phyloP scores from a whole-genome alignment of 2,113 vertebrate genomes.

The Rhodinocichla rosea region DNA sequence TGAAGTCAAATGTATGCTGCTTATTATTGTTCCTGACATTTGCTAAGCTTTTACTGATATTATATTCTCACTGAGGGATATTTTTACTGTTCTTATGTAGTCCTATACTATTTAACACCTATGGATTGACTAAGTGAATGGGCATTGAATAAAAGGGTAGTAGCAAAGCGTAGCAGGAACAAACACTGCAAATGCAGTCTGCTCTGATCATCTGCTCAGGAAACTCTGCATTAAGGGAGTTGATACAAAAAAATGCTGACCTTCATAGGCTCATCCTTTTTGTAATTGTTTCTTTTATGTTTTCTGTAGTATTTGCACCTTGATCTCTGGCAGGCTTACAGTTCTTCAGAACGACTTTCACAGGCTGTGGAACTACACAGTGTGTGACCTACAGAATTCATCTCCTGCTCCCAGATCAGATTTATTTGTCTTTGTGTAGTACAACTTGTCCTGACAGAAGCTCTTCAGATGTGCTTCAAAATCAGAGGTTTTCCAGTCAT shows the following conservation, averaged over 20 bases:
- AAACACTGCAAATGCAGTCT: fast-evolving
- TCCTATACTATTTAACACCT: not conserved
- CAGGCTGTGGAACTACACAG: not conserved
- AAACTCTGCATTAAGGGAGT: not conserved
- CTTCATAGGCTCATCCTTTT: not conserved
- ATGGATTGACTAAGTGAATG: not conserved
- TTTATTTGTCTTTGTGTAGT: not conserved
- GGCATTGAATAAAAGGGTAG: not conserved
- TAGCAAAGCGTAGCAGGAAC: not conserved
- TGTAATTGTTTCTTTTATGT: not conserved
- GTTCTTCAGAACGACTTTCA: not conserved
- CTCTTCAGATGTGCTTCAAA: not conserved
- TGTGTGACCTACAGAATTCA: not conserved
- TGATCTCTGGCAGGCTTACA: not conserved
- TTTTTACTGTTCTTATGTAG: not conserved
- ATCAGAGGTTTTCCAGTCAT: not conserved
- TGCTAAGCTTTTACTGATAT: not conserved
- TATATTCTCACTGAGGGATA: not conserved
- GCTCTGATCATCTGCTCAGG: not conserved
- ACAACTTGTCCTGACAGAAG: not conserved
- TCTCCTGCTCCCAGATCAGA: not conserved
- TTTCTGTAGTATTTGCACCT: not conserved
- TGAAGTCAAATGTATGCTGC: not conserved
- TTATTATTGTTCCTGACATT: not conserved
- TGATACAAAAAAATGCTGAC: not conserved